Percentiles rank a stretch among this genome's conserved stretches.
Evolutionary conservation across 2,888 invertebrate genomes (phyloP).

Genomic region (Acanthosepion lycidas): DNA sequence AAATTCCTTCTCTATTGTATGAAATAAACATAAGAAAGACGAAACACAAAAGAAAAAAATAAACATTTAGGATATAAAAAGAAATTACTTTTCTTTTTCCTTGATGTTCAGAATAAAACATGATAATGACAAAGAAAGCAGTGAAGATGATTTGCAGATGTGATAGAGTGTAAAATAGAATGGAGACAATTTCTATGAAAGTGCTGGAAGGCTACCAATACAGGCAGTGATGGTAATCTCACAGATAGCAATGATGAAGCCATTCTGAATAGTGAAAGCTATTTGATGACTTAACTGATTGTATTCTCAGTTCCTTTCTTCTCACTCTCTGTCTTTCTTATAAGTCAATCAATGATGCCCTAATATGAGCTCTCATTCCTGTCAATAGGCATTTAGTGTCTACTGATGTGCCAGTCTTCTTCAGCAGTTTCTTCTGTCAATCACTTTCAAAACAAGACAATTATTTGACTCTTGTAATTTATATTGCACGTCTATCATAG

Average conservation of each 20-base stretch:
- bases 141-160: too few relatives aligned
- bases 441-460: slow-evolving; percentile 1
- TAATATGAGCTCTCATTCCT: not conserved
- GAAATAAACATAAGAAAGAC: too few relatives aligned
- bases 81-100: too few relatives aligned
- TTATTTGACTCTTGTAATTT: not conserved
- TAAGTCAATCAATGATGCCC: not conserved
- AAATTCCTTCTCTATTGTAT: not conserved
- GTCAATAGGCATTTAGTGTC: not conserved
- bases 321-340: not conserved
- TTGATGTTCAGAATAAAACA: too few relatives aligned
- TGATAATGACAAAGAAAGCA: too few relatives aligned
- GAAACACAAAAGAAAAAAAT: too few relatives aligned
- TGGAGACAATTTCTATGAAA: not conserved
- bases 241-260: not conserved
- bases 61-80: too few relatives aligned
- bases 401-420: not conserved
- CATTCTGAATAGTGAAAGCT: not conserved
- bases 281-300: not conserved
- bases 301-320: not conserved
- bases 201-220: not conserved
- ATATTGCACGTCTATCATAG: not conserved
- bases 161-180: not conserved
- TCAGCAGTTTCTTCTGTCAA: not conserved
- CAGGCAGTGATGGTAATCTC: not conserved